A percentile compares a stretch with the other conserved stretches of the same genome.
phyloP scores from a whole-genome alignment of 2,113 vertebrate species.

The Psophia crepitans region DNA sequence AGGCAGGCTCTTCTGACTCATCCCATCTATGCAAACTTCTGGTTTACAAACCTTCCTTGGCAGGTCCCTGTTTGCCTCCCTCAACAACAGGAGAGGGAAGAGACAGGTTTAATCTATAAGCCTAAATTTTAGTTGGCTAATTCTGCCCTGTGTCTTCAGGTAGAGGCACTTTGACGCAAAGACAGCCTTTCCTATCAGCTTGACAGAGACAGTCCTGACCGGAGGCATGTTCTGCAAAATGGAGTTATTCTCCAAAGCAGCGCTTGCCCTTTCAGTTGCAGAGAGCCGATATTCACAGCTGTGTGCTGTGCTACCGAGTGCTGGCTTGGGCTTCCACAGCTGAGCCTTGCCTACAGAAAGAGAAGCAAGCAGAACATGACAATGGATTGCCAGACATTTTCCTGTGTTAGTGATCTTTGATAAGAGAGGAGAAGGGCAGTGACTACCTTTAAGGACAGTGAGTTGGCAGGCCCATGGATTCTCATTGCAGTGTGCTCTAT shows the following conservation, averaged over 20 bases:
- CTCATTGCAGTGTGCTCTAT: neutral
- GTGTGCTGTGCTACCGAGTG: neutral
- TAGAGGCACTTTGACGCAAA: rapidly evolving
- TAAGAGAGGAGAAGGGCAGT: neutral
- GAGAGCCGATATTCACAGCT: neutral
- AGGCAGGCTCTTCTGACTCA: neutral
- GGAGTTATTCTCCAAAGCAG: neutral
- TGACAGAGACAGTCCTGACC: neutral
- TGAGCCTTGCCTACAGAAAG: neutral
- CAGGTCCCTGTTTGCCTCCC: neutral
- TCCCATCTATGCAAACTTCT: neutral
- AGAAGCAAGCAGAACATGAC: neutral
- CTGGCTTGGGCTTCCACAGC: neutral
- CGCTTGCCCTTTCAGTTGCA: neutral
- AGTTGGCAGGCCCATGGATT: neutral
- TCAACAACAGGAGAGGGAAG: neutral
- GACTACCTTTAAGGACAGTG: neutral
- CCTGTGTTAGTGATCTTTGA: neutral
- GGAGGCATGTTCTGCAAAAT: neutral
- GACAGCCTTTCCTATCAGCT: neutral
- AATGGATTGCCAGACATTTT: neutral
- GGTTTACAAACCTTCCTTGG: neutral
- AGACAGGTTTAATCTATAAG: neutral
- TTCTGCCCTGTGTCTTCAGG: neutral
- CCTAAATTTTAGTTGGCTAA: neutral